phyloP scores from a whole-genome alignment of 2,113 vertebrate species.

The Mohoua ochrocephala region DNA sequence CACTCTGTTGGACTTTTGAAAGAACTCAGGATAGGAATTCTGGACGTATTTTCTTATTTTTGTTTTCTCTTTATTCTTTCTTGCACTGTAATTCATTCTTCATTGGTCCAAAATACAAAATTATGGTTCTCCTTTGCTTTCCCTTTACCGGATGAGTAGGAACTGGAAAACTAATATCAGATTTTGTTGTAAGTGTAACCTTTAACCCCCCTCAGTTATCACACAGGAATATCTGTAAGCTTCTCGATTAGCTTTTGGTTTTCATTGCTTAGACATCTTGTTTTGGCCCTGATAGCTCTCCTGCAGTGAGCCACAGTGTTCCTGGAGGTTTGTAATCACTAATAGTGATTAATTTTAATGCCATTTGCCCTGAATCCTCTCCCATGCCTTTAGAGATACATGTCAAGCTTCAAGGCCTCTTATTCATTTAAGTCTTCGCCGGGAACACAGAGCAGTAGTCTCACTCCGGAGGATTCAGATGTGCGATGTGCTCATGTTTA shows the following conservation, averaged over 20 bases:
- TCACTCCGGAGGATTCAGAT: not conserved
- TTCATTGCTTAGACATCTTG: not conserved
- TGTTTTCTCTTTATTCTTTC: not conserved
- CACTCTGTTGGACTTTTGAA: not conserved
- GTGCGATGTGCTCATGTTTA: constrained; percentile 16
- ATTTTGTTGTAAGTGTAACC: not conserved
- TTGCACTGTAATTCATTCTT: not conserved
- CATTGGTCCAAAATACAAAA: not conserved
- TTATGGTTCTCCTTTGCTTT: not conserved
- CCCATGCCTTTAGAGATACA: not conserved
- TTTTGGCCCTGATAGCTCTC: not conserved
- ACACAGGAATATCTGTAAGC: not conserved
- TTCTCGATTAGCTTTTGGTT: not conserved
- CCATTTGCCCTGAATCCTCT: not conserved
- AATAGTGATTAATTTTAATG: not conserved
- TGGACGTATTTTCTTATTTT: not conserved
- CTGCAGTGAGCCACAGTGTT: not conserved
- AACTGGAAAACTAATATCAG: not conserved
- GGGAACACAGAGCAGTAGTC: not conserved
- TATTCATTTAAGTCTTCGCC: not conserved
- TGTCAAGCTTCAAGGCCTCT: not conserved
- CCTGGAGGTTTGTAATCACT: not conserved
- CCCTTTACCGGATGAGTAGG: not conserved
- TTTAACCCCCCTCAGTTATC: not conserved
- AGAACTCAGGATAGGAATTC: not conserved